These are phyloP conservation scores for Aleiodes sp. DNA, from an alignment of 1,140 invertebrate genomes.

Conservation along the genomic window DNA sequence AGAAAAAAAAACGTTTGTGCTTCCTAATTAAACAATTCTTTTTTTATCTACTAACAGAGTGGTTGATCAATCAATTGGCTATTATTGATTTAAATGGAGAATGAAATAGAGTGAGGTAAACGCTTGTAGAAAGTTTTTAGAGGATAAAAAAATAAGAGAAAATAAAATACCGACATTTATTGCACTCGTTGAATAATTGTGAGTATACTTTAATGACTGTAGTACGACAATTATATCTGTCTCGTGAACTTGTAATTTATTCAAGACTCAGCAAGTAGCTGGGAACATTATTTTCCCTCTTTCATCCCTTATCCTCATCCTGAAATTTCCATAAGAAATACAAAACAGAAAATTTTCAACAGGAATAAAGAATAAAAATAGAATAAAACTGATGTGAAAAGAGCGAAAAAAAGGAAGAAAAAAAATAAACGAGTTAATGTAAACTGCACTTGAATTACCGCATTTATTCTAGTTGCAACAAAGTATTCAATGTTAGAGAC, in stretches of 20 bases:
- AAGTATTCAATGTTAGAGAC: background rate
- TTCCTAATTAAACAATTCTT: slow-evolving; percentile 19
- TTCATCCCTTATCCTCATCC: background rate
- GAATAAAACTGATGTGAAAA: too few relatives aligned
- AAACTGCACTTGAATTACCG: background rate
- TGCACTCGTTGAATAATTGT: background rate
- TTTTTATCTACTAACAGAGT: background rate
- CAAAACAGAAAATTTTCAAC: too few relatives aligned
- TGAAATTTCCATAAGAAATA: slow-evolving; percentile 16
- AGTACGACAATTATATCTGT: slow-evolving; percentile 28
- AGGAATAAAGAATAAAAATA: background rate
- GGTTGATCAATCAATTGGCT: background rate
- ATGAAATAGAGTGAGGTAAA: background rate
- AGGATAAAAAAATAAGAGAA: background rate
- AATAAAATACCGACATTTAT: slow-evolving; percentile 12
- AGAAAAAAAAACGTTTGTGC: slow-evolving; percentile 17
- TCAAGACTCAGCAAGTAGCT: background rate
- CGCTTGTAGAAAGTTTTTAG: background rate
- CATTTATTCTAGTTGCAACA: background rate
- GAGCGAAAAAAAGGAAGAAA: background rate
- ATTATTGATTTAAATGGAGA: background rate
- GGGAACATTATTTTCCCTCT: background rate
- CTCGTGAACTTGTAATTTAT: slow-evolving; percentile 29
- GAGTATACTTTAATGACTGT: slow-evolving; percentile 21
- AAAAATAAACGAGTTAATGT: background rate